Base-by-base conservation (phyloP, 2,797 vertebrate genomes). In the Esox masquinongy region DNA sequence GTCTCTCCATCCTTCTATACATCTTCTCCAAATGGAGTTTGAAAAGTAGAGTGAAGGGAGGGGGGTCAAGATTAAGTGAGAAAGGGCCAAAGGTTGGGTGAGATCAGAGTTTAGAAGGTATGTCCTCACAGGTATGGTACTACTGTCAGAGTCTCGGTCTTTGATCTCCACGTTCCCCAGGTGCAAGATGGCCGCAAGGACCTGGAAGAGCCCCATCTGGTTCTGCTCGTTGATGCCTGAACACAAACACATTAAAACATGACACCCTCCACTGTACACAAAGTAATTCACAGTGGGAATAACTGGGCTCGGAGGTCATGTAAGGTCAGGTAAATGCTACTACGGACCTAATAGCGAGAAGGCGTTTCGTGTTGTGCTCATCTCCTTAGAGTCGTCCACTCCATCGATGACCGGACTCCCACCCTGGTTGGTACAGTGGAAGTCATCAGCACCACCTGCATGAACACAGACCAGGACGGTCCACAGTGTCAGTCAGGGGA, bases 161-260 rank as follows among this genome's bases (percentile, higher is more conserved):
- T 93, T 95, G 87, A 99, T 95, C 66, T 94, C 94, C 89, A 99
- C 97, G 0, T 99, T 99, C 78, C 98, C 97, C 78, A 99, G 85
- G 88, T 99, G 98, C 91, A 99, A 96, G 89, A 99, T 96, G 74
- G 96, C 96, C 85, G 96, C 97, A 82, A 99, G 93, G 88, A 99
- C 96, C 84, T 94, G 94, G 90, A 99, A 99, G 90, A 99, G 91
- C 36, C 96, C 96, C 95, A 95, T 97, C 93, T 99, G 98, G 89
- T 96, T 94, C 49, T 95, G 94, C 83, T 99, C 98, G 82, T 93
- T 96, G 81, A 99, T 97, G 72, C 98, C 98, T 99, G 88, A 72
- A 89, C 68, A 34, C 34, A 70, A 43, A 78, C 9, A 81, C 39
- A 74, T 14, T 50, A 86, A 50, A 82, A 36, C 26, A 15, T 47